Base-by-base conservation (phyloP, 2,113 vertebrate genomes). In the Bettongia penicillata region DNA sequence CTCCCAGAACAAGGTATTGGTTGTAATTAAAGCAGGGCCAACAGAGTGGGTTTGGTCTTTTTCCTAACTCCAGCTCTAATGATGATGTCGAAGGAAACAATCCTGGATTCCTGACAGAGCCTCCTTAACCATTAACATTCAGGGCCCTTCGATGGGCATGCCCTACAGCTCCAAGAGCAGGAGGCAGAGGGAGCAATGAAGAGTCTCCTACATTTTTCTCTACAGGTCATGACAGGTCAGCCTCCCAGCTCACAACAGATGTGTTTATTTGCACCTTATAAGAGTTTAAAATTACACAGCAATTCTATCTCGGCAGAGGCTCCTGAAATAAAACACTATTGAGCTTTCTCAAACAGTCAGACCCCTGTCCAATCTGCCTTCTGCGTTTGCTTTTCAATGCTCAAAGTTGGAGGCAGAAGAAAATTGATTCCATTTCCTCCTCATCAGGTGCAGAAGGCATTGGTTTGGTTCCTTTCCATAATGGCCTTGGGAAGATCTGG, bases 1-100 rank as follows among this genome's bases (percentile, higher is more conserved):
- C n/a, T 95, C 93, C 91, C 91, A 9, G 95, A 96, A 97, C 90
- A 95, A 95, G 94, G 96, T 48, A 26, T 14, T 93, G 68, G 92
- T 93, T 96, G 24, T 94, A 91, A 92, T 94, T n/a, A 91, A 94
- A 94, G 51, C n/a, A 95, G 93, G 94, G 50, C 49, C 92, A 77
- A 90, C 55, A 16, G 53, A 47, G 94, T 61, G 12, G 90, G 28
- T 47, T 22, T 48, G n/a, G 53, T 5, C 25, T 51, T 92, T 51
- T 49, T 90, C 51, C 68, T 55, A 90, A 3, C 10, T 8, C 28
- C 48, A 51, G 47, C 48, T 84, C 90, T 89, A 55, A 91, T 19
- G n/a, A 90, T 24, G 28, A 61, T 37, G 53, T 57, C 97, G 95
- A 51, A 95, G 92, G 91, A 53, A 22, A 48, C 7, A 52, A 50